Evolutionary conservation across 2,888 invertebrate genomes (phyloP), one percentile per base, ranked within the genome.

Genomic region (Autographa gamma): DNA sequence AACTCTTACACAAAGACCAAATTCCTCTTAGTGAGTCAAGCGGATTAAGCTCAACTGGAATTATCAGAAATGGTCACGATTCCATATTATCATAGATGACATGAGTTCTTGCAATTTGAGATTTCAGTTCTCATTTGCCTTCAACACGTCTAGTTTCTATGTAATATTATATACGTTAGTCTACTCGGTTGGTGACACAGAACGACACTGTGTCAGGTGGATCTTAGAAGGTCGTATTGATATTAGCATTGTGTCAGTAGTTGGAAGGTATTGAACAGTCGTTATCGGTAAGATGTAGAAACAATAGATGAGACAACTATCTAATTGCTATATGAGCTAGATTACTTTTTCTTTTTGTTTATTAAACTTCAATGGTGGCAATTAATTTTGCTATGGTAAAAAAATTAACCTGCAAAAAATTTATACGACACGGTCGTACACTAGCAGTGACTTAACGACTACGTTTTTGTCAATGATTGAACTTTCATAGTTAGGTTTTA

Each of bases 61-160:
- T 81, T 81, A 74, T 79, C 81, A 69, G 73, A 83, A 85, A 86
- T 73, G 81, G 83, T 82, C 83, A 86, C 86, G 85, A 84, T 76
- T 79, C 76, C 67, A 48, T 11, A 16, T 72, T 72, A 77, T 88
- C 88, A 81, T 87, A 83, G 60, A 65, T 69, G 69, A 81, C 71
- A 87, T 89, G 87, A 89, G 89, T 88, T 85, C 81, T 79, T 74
- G 72, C 76, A 77, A 81, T 78, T 85, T 79, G 79, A 66, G 79
- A 76, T 84, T 85, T 84, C 86, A 86, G 87, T 86, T 88, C 86
- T 84, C 86, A 82, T 77, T 82, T 72, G 70, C 78, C 32, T 59
- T 71, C 77, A 76, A 74, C 71, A 65, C 56, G 63, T 62, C 65
- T 66, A 66, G 19, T 73, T 71, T 66, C 74, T 73, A 48, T 68